These are phyloP conservation scores for Eospalax fontanierii DNA, from an alignment of 2,797 vertebrate species.

Conservation along the genomic window DNA sequence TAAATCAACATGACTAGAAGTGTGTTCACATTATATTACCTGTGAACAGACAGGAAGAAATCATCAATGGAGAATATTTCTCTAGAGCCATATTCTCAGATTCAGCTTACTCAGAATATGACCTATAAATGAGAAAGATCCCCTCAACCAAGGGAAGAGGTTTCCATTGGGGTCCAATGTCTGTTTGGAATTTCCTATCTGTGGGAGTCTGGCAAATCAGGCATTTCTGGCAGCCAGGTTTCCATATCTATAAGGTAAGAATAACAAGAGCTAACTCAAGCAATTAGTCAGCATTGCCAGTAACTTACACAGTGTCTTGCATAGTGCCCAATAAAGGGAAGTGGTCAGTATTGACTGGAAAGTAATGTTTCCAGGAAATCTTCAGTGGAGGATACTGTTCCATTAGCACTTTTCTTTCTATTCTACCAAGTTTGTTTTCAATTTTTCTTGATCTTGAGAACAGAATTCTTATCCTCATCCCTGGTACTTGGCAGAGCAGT, in stretches of 20 bases:
- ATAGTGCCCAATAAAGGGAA: neutral
- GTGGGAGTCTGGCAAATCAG: neutral
- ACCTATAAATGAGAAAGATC: neutral
- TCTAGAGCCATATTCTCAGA: neutral
- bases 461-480: neutral
- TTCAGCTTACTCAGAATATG: neutral
- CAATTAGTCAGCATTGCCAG: neutral
- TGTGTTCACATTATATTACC: neutral
- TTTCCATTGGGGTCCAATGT: neutral
- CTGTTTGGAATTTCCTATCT: neutral
- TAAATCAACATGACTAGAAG: too few relatives aligned
- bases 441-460: neutral
- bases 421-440: neutral
- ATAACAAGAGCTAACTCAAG: neutral
- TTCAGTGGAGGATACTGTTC: neutral
- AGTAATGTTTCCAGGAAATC: conserved; percentile 5
- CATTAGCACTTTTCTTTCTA: neutral
- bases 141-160: neutral
- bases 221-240: neutral
- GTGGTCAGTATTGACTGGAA: neutral
- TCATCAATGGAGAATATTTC: neutral
- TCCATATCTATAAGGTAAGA: neutral
- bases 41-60: neutral
- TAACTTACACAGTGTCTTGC: neutral
- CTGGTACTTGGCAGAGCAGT: neutral